phyloP scores from a whole-genome alignment of 2,113 vertebrate species.

The Anhinga rufa region DNA sequence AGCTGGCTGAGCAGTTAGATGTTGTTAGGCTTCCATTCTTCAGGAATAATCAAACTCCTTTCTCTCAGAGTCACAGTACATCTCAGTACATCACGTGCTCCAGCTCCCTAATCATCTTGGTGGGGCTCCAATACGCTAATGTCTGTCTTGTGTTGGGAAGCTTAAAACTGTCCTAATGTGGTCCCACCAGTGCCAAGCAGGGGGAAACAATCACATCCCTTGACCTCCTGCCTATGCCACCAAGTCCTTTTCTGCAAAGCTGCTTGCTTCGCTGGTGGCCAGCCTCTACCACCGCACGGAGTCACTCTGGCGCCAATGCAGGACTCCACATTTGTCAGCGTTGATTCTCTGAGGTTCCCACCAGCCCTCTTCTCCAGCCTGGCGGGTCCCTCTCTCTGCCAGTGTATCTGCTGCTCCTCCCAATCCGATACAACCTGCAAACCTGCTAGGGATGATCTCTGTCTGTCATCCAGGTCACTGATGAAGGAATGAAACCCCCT shows the following conservation, averaged over 20 bases:
- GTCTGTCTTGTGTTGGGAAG: neutral
- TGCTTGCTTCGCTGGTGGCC: neutral
- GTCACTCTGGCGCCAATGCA: neutral
- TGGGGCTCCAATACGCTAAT: neutral
- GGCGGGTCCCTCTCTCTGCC: neutral
- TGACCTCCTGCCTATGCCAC: neutral
- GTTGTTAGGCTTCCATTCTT: neutral
- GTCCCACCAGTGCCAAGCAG: neutral
- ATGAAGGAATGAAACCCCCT: neutral
- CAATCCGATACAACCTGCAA: neutral
- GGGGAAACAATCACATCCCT: neutral
- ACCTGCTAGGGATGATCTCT: rapidly evolving
- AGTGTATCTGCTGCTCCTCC: neutral
- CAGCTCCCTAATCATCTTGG: neutral
- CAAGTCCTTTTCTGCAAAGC: neutral
- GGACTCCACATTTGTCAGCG: neutral
- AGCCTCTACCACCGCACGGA: neutral
- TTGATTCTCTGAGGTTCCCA: neutral
- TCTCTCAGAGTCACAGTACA: neutral
- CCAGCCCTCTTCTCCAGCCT: neutral
- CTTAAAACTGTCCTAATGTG: neutral
- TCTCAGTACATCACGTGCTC: neutral
- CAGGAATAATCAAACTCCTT: neutral
- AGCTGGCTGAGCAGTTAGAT: neutral
- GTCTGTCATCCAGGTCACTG: neutral